A percentile compares a stretch with the other conserved stretches of the same genome.
These are phyloP conservation scores for Agraylea sexmaculata DNA, from an alignment of 1,140 invertebrate species.

Conservation along the genomic window DNA sequence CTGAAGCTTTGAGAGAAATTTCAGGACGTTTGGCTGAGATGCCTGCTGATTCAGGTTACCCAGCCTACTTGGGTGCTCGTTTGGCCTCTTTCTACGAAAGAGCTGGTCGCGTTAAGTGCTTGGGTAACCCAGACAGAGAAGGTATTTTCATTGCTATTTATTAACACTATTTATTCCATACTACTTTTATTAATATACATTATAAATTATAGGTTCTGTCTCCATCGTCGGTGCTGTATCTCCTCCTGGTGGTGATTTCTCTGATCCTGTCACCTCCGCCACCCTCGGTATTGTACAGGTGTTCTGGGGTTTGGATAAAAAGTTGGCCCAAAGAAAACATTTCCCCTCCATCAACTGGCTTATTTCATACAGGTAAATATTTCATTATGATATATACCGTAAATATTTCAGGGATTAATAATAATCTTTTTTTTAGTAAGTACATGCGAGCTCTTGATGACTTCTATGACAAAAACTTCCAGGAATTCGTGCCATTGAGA, in stretches of 20 bases:
- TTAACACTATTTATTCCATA: not conserved
- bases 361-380: constrained; percentile 78
- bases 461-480: constrained; percentile 98
- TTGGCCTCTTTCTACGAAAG: constrained; percentile 99
- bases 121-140: constrained; percentile 96
- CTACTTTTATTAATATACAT: constrained; percentile 22
- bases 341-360: constrained; percentile 99
- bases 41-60: constrained; percentile 99
- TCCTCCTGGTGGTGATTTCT: constrained; percentile 99
- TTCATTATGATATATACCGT: constrained; percentile 5
- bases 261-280: constrained; percentile 98
- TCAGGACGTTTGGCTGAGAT: constrained; percentile 99
- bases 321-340: constrained; percentile 97
- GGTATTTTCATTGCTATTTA: constrained; percentile 26
- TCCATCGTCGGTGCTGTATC: constrained; percentile 99
- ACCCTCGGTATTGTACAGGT: constrained; percentile 99
- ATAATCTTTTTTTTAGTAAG: constrained; percentile 60
- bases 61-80: constrained; percentile 95
- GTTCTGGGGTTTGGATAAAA: constrained; percentile 99
- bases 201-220: constrained; percentile 58
- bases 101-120: constrained; percentile 93
- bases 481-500: constrained; percentile 93
- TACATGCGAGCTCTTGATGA: constrained; percentile 97
- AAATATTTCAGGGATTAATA: constrained; percentile 7
- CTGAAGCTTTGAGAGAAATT: constrained; percentile 98